Evolutionary conservation across 2,113 vertebrate species (phyloP), one percentile per base, ranked within the genome.

Genomic region (Indri indri): DNA sequence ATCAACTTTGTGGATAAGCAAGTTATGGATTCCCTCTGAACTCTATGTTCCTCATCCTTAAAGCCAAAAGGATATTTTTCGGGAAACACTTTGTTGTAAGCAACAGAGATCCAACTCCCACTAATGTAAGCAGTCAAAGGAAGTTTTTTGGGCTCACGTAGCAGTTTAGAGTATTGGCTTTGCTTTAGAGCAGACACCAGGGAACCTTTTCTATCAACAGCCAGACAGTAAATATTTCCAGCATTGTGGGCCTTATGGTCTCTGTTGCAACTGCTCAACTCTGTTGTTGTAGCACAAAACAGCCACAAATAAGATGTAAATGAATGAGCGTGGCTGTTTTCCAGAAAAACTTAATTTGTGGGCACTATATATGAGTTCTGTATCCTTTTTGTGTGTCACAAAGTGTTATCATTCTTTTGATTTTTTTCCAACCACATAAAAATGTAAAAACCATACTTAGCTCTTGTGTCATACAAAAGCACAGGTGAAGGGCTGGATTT

Each of bases 201-300:
- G 34, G 63, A 47, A 65, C 47, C 63, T 92, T 86, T 94, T 92
- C 52, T 70, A 23, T 66, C 88, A 96, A 87, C 34, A 93, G 70
- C 47, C 34, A 50, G 47, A 45, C 2, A 68, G 37, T 40, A 57
- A 71, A 42, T 90, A 65, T 22, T 71, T 90, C 76, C 76, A 77
- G 59, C 76, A 80, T 91, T 61, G 12, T 7, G 30, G 4, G 22
- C 59, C 9, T 34, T 16, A 12, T 8, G 17, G 30, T 20, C 34
- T 90, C n/a, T 68, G 23, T 57, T 52, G 73, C 50, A 73, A 7
- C 40, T 77, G 76, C 32, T 74, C 65, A 40, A 27, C 40, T 68
- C 52, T 66, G 52, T 59, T 34, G 12, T 8, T 70, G 47, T 70
- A 37, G 25, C 22, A 66, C 4, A 40, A 79, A 50, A 47, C 14